Base-by-base conservation (phyloP, 2,113 vertebrate species). In the Oncorhynchus gorbuscha region DNA sequence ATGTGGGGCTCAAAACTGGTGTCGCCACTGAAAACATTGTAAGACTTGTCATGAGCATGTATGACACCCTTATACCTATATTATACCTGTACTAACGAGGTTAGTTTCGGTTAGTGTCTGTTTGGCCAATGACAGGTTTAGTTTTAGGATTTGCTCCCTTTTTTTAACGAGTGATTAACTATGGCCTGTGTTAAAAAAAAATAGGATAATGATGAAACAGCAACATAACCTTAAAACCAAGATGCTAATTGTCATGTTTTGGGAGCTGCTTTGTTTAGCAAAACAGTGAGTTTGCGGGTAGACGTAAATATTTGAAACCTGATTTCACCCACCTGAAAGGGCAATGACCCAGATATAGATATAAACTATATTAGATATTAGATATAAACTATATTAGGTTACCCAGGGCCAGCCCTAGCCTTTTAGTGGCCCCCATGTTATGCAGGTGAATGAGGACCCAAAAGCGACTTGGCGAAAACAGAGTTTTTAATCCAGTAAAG, bases 141-240 rank as follows among this genome's bases (percentile, higher is more conserved):
- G 73, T 22, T 39, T 5, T n/a, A 4, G 30, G 18, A n/a, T 79
- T n/a, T 76, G 8, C 35, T 8, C 7, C 35, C 35, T 39, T 39
- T 39, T 39, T 39, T 7, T 39, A 0, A 39, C 7, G 1, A 2
- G 35, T 30, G 62, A 82, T 87, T 75, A 77, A 77, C 84, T 64
- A 79, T 72, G 71, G 75, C 73, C 72, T 68, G 39, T 74, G 59
- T 66, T 49, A 85, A 85, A 89, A 89, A 81, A 80, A 90, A 76
- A 72, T 70, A 48, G 16, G 73, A 81, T 71, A 9, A 14, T 88
- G 83, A 84, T 83, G 39, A 74, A 78, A 76, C 80, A 88, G 82
- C 66, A 89, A 84, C 85, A 81, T 69, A 76, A 59, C 78, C 76
- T 72, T 88, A 72, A 88, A 81, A 84, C 73, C 20, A 26, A 80